A percentile compares a stretch with the other conserved stretches of the same genome.
These are phyloP conservation scores for Protaetia brevitarsis DNA, from an alignment of 1,140 invertebrate species.

Conservation along the genomic window DNA sequence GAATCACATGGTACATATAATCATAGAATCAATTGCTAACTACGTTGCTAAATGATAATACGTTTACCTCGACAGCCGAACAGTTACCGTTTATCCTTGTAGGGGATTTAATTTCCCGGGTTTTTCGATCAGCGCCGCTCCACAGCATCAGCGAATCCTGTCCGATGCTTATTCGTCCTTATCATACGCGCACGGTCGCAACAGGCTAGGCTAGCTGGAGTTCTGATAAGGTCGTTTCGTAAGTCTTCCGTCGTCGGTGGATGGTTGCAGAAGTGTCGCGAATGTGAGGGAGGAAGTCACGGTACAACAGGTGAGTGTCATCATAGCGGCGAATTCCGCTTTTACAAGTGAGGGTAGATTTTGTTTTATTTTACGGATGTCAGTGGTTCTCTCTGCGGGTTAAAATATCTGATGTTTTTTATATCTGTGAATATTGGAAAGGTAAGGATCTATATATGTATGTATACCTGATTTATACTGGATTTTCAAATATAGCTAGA, in stretches of 20 bases:
- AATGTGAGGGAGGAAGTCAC: not conserved
- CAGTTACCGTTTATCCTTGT: not conserved
- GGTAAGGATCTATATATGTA: too few species aligned
- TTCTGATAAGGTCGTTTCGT: conserved; percentile 1
- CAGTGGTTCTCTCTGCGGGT: not conserved
- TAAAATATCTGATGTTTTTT: too few species aligned
- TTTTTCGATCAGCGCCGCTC: not conserved
- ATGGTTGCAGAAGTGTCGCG: conserved; percentile 7
- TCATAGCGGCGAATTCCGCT: too few species aligned
- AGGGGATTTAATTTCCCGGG: conserved; percentile 13
- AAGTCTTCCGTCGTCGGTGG: conserved; percentile 3
- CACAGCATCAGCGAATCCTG: conserved; percentile 2
- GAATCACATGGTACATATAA: too few species aligned
- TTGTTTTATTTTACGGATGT: not conserved
- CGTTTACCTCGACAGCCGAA: too few species aligned
- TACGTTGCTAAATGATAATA: too few species aligned
- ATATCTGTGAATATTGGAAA: too few species aligned
- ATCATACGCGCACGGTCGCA: conserved; percentile 16
- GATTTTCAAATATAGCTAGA: too few species aligned
- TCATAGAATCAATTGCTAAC: too few species aligned
- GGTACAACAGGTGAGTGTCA: conserved; percentile 7
- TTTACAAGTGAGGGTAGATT: too few species aligned
- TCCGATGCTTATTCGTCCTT: conserved; percentile 8
- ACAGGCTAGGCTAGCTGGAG: not conserved
- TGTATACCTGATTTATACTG: too few species aligned